Conservation (phyloP, 2,797 vertebrate genomes). For the Sebastes trivittatus region DNA sequence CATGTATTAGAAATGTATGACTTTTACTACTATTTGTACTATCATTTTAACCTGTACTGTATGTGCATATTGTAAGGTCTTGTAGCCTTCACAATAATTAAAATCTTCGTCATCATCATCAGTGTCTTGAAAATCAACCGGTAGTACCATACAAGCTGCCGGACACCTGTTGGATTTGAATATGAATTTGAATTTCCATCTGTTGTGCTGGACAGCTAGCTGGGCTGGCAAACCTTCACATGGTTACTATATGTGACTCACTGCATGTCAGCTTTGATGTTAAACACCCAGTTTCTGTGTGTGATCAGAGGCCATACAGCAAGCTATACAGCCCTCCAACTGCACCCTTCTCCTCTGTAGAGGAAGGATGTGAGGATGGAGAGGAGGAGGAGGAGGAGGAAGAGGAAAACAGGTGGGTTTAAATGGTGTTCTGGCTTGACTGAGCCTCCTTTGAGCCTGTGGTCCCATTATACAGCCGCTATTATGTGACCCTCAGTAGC, state of each 20-base stretch:
- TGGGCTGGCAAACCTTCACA: background rate
- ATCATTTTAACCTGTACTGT: background rate
- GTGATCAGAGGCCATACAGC: slow-evolving; percentile 19
- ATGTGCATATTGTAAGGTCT: background rate
- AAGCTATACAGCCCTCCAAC: slow-evolving; percentile 6
- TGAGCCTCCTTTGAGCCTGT: slow-evolving; percentile 43
- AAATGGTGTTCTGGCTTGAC: slow-evolving; percentile 49
- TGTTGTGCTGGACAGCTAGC: background rate
- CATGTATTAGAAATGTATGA: background rate
- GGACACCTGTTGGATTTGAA: slow-evolving; percentile 15
- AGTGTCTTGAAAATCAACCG: background rate
- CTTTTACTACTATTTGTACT: too few relatives aligned
- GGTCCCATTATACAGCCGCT: slow-evolving; percentile 38
- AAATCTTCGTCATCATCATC: background rate
- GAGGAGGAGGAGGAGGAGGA: slow-evolving; percentile 7
- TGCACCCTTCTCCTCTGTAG: slow-evolving; percentile 12
- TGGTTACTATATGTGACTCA: background rate
- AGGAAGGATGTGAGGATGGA: slow-evolving; percentile 49
- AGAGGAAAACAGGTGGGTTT: slow-evolving; percentile 61
- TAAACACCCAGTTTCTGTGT: background rate
- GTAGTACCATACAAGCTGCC: background rate
- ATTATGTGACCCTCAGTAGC: slow-evolving; percentile 35
- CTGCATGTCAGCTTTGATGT: slow-evolving; percentile 32
- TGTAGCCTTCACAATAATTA: background rate
- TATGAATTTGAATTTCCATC: background rate